Evolutionary conservation across 2,888 invertebrate genomes (phyloP), one percentile per base, ranked within the genome.

Genomic region (Scaptomyza flava): DNA sequence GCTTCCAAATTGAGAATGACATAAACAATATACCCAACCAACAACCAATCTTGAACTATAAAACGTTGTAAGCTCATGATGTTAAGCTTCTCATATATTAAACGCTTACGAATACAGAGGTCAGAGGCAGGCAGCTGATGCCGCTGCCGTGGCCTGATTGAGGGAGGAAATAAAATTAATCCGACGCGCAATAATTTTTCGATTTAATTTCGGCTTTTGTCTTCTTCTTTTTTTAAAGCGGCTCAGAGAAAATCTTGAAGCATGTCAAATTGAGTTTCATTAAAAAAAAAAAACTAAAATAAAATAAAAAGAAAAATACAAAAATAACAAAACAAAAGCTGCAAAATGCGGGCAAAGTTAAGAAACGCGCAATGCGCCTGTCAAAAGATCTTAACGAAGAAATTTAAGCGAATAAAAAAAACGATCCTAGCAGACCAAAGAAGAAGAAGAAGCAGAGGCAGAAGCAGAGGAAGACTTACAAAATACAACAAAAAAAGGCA

Each of bases 211-310:
- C 51, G 34, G 48, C 50, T 5, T 36, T 54, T 41, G n/a, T 57
- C 57, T 67, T 46, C 41, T 23, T 34, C 63, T 41, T 54, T 50
- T 73, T 51, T 67, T 66, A 68, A 57, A 59, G 58, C 57, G 52
- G 66, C 87, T 77, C 66, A 77, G 34, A 72, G 81, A 76, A 89
- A 89, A 84, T 89, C 87, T 68, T 81, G 69, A 78, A 76, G 81
- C 89, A 84, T 84, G 84, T 87, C 89, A 89, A 84, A 89, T 84
- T 87, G 81, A 79, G 81, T 72, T 79, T 64, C 87, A 72, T 81
- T 87, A 85, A 68, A 67, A 64, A 52, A 56, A 57, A 60, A 67
- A 33, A 60, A 53, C 52, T 48, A 54, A 51, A 56, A 61, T 17
- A 48, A 36, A 54, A 58, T 67, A 33, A 60, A 52, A 17, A 17